Base-by-base conservation (phyloP, 2,113 vertebrate genomes). In the Callionymus lyra region DNA sequence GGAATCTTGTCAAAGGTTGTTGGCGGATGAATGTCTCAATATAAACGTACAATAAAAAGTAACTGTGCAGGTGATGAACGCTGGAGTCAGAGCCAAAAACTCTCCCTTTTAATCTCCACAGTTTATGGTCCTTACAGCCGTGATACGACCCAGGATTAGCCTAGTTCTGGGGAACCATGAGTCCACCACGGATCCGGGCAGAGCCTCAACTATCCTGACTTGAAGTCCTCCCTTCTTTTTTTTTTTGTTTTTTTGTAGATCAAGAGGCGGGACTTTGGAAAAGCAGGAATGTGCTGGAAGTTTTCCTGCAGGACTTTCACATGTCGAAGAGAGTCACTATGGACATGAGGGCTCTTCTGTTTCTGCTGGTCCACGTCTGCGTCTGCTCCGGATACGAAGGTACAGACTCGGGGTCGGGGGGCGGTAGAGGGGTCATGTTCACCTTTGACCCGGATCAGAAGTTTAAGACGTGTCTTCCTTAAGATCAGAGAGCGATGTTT, bases 381-480 rank as follows among this genome's bases (percentile, higher is more conserved):
- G 33, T 75, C 60, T 78, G 73, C 67, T 62, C 68, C 39, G 77
- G 68, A 1, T 82, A 84, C 18, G 84, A 86, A 80, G 86, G 86
- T 87, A 83, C 65, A 72, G 47, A 42, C 45, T n/a, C 34, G 31
- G 37, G n/a, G n/a, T n/a, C n/a, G n/a, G n/a, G n/a, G n/a, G n/a
- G n/a, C n/a, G n/a, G n/a, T n/a, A 35, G 8, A 6, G 16, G 31
- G 6, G 8, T 32, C 13, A 16, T 44, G 17, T 38, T 32, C 36
- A 34, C 13, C 2, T 6, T 6, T 18, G 21, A 14, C 16, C 21
- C 8, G 21, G 4, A 27, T 27, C 21, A 5, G 21, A 8, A 27
- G 21, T 8, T 27, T 8, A 27, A 8, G 21, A 5, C 21, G 21
- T 8, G 4, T 31, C 16, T 44, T 44, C 12, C n/a, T 5, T 2